Evolutionary conservation across 2,888 invertebrate species (phyloP), one percentile per base, ranked within the genome.

Genomic region (Adelphocoris suturalis): DNA sequence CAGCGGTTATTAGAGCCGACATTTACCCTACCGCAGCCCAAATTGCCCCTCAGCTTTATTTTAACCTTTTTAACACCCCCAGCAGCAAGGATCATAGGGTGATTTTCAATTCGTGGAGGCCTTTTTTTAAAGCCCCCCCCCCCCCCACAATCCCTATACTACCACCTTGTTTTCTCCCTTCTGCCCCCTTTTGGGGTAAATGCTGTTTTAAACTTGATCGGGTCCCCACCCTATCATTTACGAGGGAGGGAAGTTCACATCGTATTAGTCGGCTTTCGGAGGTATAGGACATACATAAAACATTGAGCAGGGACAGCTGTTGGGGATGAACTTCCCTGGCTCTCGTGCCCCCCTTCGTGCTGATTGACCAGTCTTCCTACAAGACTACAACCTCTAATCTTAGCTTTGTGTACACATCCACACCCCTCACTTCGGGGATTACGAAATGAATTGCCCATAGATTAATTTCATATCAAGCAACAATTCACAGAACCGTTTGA

Each of bases 1-100:
- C 47, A 61, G 81, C 46, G 81, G 89, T 89, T 89, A 89, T 89
- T 89, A 89, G 61, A 68, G 68, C 27, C 89, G 89, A 89, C 89
- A 89, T 89, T 89, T 89, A 89, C 82, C 82, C 89, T 81, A 89
- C 89, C 89, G 89, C 89, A 89, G 89, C 52, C 81, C 68, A 89
- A 89, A 89, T 89, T 85, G 61, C 89, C 85, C 90, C 90, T 90
- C 81, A 86, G 91, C 91, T 92, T 92, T 91, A 92, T 92, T 92
- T 92, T 92, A 92, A 92, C 92, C 92, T 92, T 92, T 91, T 92
- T 91, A 92, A 92, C 92, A 92, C 92, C 91, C 92, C 90, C 89
- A 91, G 87, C 48, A 16, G 37, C 27, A 14, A 37, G 86, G 86
- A 86, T 75, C 86, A 68, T 85, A 75, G 86, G 86, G 86, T 68